Evolutionary conservation across 2,888 invertebrate species (phyloP), one percentile per base, ranked within the genome.

Genomic region (Cephus pulcher): DNA sequence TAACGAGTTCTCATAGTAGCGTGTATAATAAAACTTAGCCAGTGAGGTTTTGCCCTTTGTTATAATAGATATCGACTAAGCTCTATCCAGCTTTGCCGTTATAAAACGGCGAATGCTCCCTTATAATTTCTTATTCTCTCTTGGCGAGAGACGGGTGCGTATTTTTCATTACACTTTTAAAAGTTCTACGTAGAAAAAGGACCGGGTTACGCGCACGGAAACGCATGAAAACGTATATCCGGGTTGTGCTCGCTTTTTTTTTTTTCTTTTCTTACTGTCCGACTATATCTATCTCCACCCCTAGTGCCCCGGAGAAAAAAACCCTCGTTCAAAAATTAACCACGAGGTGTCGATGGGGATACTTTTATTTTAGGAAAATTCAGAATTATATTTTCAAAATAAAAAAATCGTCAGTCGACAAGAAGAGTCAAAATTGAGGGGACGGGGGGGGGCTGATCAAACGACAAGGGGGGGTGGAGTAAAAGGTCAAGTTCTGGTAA

Each of bases 401-500:
- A 76, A 75, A 79, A 76, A 56, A 75, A 34, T 68, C 23, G 80
- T 35, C 74, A 71, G 69, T 78, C 33, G 56, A 40, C 40, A 40
- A 40, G 23, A 56, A 56, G 6, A 23, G 23, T 56, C 1, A 23
- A 56, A 56, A 56, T 56, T 23, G 56, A 23, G 0, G 9, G 56
- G 73, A 35, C 35, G 40, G 73, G 68, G 69, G 73, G 73, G 75
- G 40, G 40, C 75, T 75, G 81, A 78, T 74, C 78, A 80, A 82
- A 82, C 83, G 82, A 84, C 80, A 82, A 79, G 82, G 80, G 79
- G 30, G 79, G 82, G 83, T 80, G 79, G 74, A 80, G 81, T 80
- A 84, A 86, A 85, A 81, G 81, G 80, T 82, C 77, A 82, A 82
- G 79, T 78, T 78, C 80, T 81, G 83, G 81, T 79, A 81, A 78